Evolutionary conservation across 2,888 invertebrate species (phyloP).

Genomic region (Aphrophora alni): DNA sequence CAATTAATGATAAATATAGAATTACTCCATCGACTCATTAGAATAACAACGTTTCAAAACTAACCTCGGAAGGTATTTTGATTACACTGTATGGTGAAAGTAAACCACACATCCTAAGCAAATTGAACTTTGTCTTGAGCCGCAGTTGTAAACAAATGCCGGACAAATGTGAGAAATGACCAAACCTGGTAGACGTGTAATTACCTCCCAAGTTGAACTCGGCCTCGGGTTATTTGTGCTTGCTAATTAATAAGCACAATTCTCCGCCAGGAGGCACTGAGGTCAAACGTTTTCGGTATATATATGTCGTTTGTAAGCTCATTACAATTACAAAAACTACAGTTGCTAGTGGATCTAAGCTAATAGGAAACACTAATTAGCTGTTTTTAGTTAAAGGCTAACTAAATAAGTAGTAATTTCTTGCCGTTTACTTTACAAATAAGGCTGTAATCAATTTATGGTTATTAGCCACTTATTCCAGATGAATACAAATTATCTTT

Average conservation of each 20-base stretch:
- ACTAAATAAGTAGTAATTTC: neutral
- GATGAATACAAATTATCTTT: neutral
- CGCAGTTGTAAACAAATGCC: neutral
- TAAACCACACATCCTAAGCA: neutral
- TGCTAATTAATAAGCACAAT: neutral
- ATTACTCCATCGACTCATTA: too few relatives aligned
- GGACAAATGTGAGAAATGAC: slow-evolving; percentile 4
- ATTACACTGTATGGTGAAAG: neutral
- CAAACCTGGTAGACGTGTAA: neutral
- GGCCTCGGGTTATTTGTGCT: neutral
- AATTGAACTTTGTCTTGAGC: neutral
- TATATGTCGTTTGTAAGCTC: neutral
- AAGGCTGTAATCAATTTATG: neutral
- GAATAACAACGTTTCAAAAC: too few relatives aligned
- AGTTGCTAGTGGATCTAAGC: neutral
- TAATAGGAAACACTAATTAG: neutral
- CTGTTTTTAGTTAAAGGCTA: neutral
- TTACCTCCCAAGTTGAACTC: neutral
- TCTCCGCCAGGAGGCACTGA: neutral
- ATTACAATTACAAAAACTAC: neutral
- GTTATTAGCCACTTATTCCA: neutral
- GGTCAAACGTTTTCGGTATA: neutral
- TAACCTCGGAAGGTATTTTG: neutral
- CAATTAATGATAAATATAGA: too few relatives aligned
- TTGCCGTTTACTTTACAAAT: neutral